Conservation (phyloP, 35 echinoderm and acorn worm genomes). For the Patiria miniata region DNA sequence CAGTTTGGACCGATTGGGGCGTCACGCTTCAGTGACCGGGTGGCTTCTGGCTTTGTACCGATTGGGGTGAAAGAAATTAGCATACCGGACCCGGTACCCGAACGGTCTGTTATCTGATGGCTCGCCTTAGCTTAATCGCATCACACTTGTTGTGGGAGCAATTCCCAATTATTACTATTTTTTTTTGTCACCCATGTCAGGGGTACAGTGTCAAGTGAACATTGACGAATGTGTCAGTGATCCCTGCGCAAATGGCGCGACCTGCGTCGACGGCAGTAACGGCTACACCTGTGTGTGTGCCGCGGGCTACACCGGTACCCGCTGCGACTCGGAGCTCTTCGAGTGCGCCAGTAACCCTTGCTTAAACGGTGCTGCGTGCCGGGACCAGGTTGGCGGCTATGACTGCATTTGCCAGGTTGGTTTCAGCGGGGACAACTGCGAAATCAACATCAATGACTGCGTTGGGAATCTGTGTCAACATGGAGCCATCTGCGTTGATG, state of each 20-base stretch:
- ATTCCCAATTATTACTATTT: too few relatives aligned
- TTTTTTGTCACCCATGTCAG: not conserved
- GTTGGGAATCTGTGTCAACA: slow-evolving; percentile 40
- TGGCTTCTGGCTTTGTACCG: too few relatives aligned
- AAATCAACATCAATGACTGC: slow-evolving; percentile 53
- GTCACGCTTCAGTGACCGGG: too few relatives aligned
- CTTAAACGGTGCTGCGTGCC: slow-evolving; percentile 49
- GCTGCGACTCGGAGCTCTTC: slow-evolving; percentile 51
- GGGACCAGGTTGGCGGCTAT: slow-evolving; percentile 38
- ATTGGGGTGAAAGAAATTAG: too few relatives aligned
- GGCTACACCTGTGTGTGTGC: slow-evolving; percentile 45
- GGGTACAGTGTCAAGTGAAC: slow-evolving; percentile 37
- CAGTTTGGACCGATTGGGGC: too few relatives aligned
- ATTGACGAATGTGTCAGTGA: slow-evolving; percentile 55
- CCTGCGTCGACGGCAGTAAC: slow-evolving; percentile 48
- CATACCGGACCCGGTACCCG: too few relatives aligned
- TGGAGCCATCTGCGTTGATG: slow-evolving; percentile 51
- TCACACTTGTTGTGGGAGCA: too few relatives aligned
- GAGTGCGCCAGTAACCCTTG: slow-evolving; percentile 69
- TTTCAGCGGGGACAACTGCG: slow-evolving; percentile 50
- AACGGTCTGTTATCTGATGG: too few relatives aligned
- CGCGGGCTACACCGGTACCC: slow-evolving; percentile 35
- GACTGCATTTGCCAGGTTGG: slow-evolving; percentile 30
- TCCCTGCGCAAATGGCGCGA: slow-evolving; percentile 45
- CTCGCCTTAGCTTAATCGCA: too few relatives aligned